These are phyloP conservation scores for Metalampra italica DNA, from an alignment of 2,888 invertebrate species.

Conservation along the genomic window DNA sequence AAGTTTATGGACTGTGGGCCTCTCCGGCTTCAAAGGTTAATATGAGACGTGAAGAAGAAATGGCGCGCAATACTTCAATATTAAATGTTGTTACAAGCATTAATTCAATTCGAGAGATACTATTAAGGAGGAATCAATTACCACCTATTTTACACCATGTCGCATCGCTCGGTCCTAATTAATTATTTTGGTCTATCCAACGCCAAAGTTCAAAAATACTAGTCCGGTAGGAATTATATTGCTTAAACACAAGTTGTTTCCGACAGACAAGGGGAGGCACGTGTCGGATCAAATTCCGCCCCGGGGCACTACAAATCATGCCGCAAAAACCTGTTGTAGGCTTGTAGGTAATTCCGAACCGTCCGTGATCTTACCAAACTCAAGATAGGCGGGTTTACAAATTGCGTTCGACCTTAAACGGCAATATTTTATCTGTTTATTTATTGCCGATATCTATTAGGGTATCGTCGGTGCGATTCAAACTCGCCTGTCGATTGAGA, in stretches of 20 bases:
- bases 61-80: too few relatives aligned
- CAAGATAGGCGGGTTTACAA: slow-evolving; percentile 64
- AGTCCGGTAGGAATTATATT: slow-evolving; percentile 50
- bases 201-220: slow-evolving; percentile 3
- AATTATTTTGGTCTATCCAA: too few relatives aligned
- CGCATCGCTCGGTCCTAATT: too few relatives aligned
- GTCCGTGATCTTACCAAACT: slow-evolving; percentile 54
- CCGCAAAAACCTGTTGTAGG: slow-evolving; percentile 65
- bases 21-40: too few relatives aligned
- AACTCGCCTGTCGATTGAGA: background rate
- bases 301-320: slow-evolving; percentile 72
- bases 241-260: slow-evolving; percentile 58
- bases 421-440: slow-evolving; percentile 68
- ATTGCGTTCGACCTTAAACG: slow-evolving; percentile 69
- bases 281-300: slow-evolving; percentile 68
- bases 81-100: too few relatives aligned
- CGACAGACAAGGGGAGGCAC: slow-evolving; percentile 50
- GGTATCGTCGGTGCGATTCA: slow-evolving; percentile 7
- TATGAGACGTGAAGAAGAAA: too few relatives aligned
- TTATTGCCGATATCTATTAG: slow-evolving; percentile 55
- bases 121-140: too few relatives aligned
- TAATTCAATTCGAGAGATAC: too few relatives aligned
- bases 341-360: slow-evolving; percentile 58
- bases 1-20: too few relatives aligned
- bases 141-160: too few relatives aligned